phyloP scores from a whole-genome alignment of 2,113 vertebrate species.

The Vicugna pacos region DNA sequence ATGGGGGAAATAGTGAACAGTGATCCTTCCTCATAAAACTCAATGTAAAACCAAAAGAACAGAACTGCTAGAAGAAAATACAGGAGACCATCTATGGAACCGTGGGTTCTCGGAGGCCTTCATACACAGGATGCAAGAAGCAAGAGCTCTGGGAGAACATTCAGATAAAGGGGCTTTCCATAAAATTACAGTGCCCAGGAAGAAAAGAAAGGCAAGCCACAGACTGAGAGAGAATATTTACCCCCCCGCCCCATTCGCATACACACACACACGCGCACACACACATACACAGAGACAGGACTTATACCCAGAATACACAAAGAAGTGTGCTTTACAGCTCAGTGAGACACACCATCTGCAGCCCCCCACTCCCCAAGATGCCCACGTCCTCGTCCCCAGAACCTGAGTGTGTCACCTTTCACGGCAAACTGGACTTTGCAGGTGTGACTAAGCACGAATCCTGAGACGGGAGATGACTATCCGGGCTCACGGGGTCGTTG shows the following conservation, averaged over 20 bases:
- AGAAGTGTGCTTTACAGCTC: neutral
- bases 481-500: neutral
- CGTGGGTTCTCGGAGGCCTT: neutral
- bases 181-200: neutral
- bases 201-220: neutral
- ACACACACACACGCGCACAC: neutral
- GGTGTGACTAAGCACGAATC: rapidly evolving
- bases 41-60: neutral
- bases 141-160: rapidly evolving
- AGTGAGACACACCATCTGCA: rapidly evolving
- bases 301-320: neutral
- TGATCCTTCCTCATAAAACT: no score
- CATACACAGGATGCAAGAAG: no score
- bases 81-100: neutral
- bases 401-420: rapidly evolving
- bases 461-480: neutral
- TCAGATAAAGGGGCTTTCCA: neutral
- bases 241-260: no score
- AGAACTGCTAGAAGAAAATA: neutral
- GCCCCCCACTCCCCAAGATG: no score
- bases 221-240: neutral
- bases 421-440: rapidly evolving
- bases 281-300: no score
- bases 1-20: no score
- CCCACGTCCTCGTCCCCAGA: rapidly evolving